These are phyloP conservation scores for Pachycephus smyrnensis DNA, from an alignment of 2,888 invertebrate species.

Conservation along the genomic window DNA sequence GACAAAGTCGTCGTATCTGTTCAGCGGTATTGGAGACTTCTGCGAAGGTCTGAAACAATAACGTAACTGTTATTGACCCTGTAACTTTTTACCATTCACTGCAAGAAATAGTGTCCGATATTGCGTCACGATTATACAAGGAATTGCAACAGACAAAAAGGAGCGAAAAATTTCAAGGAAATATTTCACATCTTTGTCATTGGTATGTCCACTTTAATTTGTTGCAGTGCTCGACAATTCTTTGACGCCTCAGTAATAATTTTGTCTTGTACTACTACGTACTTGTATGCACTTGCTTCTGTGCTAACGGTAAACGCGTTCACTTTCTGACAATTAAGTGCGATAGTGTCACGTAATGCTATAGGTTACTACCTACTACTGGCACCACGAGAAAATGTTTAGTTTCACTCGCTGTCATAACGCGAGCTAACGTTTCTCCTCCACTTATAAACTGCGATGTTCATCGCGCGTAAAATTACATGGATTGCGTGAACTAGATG, in stretches of 20 bases:
- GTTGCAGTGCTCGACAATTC: not conserved
- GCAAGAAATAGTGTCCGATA: not conserved
- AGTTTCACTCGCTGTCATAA: not conserved
- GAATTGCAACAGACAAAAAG: not conserved
- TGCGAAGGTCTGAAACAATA: constrained; percentile 77
- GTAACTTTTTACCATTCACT: constrained; percentile 8
- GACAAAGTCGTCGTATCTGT: constrained; percentile 91
- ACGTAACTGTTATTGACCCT: not conserved
- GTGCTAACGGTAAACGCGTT: not conserved
- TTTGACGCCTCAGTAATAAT: not conserved
- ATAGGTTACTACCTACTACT: not conserved
- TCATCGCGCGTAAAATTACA: not conserved
- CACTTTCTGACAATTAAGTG: not conserved
- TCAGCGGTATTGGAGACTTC: constrained; percentile 92
- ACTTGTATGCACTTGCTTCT: not conserved
- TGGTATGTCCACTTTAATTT: not conserved
- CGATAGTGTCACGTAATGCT: not conserved
- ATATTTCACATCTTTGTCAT: not conserved
- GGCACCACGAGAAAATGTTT: not conserved
- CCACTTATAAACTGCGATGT: not conserved
- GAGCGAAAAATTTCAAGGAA: not conserved
- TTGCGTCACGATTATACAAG: not conserved
- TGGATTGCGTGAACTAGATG: not conserved
- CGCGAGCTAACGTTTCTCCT: not conserved
- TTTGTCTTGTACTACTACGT: not conserved